A percentile compares a stretch with the other conserved stretches of the same genome.
Evolutionary conservation across 2,888 invertebrate genomes (phyloP).

Genomic region (Tipula helvola): DNA sequence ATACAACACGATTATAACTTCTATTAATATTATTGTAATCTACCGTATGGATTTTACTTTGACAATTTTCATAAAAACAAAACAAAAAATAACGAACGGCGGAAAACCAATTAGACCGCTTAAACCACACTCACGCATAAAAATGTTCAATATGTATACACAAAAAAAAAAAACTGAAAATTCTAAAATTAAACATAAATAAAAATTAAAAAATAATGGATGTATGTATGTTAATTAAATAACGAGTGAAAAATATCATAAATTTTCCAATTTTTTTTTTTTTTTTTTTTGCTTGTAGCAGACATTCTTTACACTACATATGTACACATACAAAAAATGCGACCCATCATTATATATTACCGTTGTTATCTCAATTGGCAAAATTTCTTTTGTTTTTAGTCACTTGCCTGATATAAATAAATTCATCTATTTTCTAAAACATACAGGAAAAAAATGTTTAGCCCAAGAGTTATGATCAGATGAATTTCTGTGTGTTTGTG

Average conservation of each 20-base stretch:
- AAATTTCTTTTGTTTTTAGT: background rate
- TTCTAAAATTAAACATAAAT: background rate
- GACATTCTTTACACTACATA: background rate
- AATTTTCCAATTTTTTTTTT: background rate
- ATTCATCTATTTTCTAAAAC: background rate
- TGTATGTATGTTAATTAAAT: conserved; percentile 4
- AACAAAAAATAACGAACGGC: background rate
- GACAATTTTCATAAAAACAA: background rate
- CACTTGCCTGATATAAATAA: background rate
- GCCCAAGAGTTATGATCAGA: background rate
- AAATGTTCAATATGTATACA: background rate
- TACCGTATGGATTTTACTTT: background rate
- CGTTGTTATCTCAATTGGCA: background rate
- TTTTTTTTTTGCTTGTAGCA: background rate
- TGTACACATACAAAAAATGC: background rate
- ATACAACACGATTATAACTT: background rate
- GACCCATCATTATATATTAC: background rate
- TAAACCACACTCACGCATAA: conserved; percentile 7
- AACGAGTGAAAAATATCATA: background rate
- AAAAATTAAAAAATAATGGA: background rate
- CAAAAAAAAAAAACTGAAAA: background rate
- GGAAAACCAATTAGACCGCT: conserved; percentile 9
- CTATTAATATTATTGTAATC: background rate
- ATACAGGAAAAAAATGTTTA: background rate
- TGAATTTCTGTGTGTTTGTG: background rate